Conservation (phyloP, 2,888 invertebrate genomes). For the Glaucopsyche alexis region DNA sequence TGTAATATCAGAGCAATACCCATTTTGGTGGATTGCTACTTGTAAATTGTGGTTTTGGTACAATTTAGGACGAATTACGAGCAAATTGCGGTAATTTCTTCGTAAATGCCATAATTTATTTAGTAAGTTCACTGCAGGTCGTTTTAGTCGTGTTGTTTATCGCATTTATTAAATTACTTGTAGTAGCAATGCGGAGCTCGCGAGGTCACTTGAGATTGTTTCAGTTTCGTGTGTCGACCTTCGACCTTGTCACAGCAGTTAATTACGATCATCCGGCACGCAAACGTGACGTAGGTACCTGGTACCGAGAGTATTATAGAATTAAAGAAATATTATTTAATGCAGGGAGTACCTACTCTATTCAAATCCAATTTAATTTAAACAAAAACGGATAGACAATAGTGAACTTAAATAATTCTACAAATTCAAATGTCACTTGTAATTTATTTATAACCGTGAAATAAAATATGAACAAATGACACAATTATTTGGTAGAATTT, state of each 20-base stretch:
- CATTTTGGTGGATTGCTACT: constrained; percentile 47
- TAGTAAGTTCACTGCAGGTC: not conserved
- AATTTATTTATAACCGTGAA: no score
- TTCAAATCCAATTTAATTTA: no score
- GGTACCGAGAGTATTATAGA: not conserved
- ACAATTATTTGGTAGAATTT: no score
- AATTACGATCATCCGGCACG: constrained; percentile 11
- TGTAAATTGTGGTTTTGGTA: constrained; percentile 31
- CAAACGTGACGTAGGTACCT: not conserved
- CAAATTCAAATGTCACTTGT: no score
- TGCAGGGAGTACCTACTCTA: not conserved
- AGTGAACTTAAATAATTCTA: no score
- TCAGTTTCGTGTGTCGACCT: not conserved
- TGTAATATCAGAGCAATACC: constrained; percentile 45
- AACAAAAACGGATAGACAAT: no score
- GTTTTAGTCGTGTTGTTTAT: not conserved
- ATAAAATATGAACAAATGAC: no score
- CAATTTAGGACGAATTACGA: not conserved
- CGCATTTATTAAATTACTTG: not conserved
- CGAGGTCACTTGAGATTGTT: constrained; percentile 5
- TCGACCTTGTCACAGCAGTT: constrained; percentile 9
- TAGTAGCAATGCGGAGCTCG: not conserved
- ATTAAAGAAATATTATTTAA: not conserved
- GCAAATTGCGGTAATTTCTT: not conserved
- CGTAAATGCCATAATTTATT: not conserved